Conservation (phyloP, 2,113 vertebrate genomes). For the Tachysurus vachellii region DNA sequence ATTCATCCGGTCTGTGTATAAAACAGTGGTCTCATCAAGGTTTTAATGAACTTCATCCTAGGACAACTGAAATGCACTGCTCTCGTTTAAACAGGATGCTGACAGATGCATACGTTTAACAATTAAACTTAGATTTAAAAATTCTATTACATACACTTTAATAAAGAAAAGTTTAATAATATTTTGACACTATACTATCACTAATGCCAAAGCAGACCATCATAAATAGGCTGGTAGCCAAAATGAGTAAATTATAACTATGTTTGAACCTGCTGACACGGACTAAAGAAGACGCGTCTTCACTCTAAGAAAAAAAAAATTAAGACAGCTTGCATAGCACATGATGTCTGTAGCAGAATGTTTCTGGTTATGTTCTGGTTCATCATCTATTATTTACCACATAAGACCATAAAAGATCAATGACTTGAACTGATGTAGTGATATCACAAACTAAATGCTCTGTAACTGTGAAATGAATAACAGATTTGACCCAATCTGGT, state of each 20-base stretch:
- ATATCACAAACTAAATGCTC: neutral
- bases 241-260: neutral
- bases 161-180: neutral
- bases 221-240: neutral
- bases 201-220: neutral
- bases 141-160: neutral
- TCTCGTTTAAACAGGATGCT: neutral
- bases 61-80: neutral
- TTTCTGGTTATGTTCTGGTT: neutral
- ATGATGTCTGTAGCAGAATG: neutral
- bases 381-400: neutral
- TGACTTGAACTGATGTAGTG: neutral
- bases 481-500: too few relatives aligned
- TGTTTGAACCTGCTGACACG: neutral
- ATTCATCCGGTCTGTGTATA: neutral
- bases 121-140: too few relatives aligned
- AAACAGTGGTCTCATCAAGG: neutral
- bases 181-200: neutral
- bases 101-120: neutral
- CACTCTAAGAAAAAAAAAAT: too few relatives aligned
- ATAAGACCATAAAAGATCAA: neutral
- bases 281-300: too few relatives aligned
- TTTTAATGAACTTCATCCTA: neutral
- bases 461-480: neutral
- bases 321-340: neutral